phyloP scores from a whole-genome alignment of 2,888 invertebrate genomes.

The Drosophila crucigera region DNA sequence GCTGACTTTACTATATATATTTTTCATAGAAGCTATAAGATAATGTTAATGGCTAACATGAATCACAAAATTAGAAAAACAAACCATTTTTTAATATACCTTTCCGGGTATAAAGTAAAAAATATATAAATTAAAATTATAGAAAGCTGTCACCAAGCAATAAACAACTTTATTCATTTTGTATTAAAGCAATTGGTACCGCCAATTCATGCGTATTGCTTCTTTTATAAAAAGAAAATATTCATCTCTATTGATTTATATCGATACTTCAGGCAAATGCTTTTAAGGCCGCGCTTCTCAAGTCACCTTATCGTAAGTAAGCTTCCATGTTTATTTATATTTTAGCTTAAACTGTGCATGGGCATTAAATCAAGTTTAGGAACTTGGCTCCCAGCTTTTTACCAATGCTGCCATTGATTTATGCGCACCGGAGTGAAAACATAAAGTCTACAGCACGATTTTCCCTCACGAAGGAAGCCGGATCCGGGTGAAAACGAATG shows the following conservation, averaged over 20 bases:
- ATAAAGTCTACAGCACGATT: conserved; percentile 37
- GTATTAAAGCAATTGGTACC: background rate
- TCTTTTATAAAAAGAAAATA: background rate
- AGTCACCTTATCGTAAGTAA: conserved; percentile 48
- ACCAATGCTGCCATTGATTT: conserved; percentile 68
- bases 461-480: background rate
- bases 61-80: too few relatives aligned
- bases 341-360: conserved; percentile 34
- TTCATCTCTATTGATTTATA: conserved; percentile 27
- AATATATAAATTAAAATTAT: too few relatives aligned
- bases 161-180: too few relatives aligned
- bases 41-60: too few relatives aligned
- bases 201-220: background rate
- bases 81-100: too few relatives aligned
- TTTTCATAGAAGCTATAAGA: too few relatives aligned
- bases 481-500: conserved; percentile 36
- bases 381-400: conserved; percentile 64
- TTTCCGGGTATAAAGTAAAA: too few relatives aligned
- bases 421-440: conserved; percentile 57
- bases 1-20: too few relatives aligned
- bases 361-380: conserved; percentile 74
- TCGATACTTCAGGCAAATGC: conserved; percentile 31
- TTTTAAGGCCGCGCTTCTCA: conserved; percentile 47
- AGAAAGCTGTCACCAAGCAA: background rate
- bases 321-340: conserved; percentile 29